Evolutionary conservation across 2,113 vertebrate species (phyloP).

Genomic region (Cheilinus undulatus): DNA sequence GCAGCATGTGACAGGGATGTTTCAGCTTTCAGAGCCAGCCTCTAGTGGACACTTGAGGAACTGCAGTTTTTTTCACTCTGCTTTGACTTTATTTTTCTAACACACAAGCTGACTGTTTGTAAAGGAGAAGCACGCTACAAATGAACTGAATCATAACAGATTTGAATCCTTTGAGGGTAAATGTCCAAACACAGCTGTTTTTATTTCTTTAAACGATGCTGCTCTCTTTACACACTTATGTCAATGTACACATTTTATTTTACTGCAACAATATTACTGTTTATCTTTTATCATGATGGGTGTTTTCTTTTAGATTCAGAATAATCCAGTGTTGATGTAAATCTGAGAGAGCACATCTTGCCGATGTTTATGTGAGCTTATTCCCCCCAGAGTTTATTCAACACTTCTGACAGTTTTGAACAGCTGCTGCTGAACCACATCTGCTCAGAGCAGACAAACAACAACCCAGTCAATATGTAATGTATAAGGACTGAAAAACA

Average conservation of each 20-base stretch:
- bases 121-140: too few relatives aligned
- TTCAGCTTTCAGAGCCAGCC: too few relatives aligned
- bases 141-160: too few relatives aligned
- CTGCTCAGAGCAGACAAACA: conserved; percentile 49
- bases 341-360: conserved; percentile 22
- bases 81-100: too few relatives aligned
- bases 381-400: conserved; percentile 46
- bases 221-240: neutral
- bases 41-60: too few relatives aligned
- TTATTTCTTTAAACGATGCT: too few relatives aligned
- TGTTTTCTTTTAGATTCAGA: neutral
- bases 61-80: too few relatives aligned
- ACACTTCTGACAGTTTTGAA: conserved; percentile 47
- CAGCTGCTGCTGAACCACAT: conserved; percentile 63
- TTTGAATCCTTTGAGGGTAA: too few relatives aligned
- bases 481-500: neutral
- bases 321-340: conserved; percentile 11
- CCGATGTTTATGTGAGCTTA: conserved; percentile 30
- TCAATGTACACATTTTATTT: neutral
- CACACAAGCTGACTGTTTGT: too few relatives aligned
- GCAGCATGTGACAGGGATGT: too few relatives aligned
- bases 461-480: conserved; percentile 12
- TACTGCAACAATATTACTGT: neutral
- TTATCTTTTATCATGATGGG: neutral
- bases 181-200: too few relatives aligned